A percentile compares a stretch with the other conserved stretches of the same genome.
phyloP scores from a whole-genome alignment of 2,113 vertebrate species.

The Opisthocomus hoazin region DNA sequence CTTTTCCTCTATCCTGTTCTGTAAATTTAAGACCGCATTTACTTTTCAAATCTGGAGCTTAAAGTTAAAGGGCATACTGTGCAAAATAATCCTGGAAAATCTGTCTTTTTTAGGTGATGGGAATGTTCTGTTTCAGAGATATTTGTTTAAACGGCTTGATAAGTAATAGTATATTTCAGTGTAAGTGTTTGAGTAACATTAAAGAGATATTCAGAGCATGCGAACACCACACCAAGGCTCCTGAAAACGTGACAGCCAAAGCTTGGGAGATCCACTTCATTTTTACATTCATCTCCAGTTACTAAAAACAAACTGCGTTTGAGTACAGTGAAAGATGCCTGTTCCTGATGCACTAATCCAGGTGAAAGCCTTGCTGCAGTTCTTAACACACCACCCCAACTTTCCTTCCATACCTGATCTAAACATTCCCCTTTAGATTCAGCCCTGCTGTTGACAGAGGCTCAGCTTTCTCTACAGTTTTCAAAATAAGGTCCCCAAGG shows the following conservation, averaged over 20 bases:
- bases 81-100: constrained; percentile 24
- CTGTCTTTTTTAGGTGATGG: neutral
- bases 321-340: neutral
- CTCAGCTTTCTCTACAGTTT: neutral
- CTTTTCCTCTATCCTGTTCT: neutral
- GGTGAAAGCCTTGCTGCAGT: neutral
- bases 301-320: neutral
- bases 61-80: neutral
- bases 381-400: neutral
- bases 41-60: neutral
- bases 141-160: neutral
- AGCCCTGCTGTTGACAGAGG: neutral
- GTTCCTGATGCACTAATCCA: neutral
- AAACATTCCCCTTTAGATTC: neutral
- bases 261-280: neutral
- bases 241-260: neutral
- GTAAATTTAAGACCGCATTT: constrained; percentile 33
- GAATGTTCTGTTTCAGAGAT: neutral
- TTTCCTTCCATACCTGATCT: neutral
- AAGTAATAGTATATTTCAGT: neutral
- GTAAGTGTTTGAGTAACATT: neutral
- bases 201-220: neutral
- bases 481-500: neutral
- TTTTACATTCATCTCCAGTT: neutral
- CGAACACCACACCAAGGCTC: neutral